Evolutionary conservation across 2,888 invertebrate genomes (phyloP).

Genomic region (Tetragonisca angustula): DNA sequence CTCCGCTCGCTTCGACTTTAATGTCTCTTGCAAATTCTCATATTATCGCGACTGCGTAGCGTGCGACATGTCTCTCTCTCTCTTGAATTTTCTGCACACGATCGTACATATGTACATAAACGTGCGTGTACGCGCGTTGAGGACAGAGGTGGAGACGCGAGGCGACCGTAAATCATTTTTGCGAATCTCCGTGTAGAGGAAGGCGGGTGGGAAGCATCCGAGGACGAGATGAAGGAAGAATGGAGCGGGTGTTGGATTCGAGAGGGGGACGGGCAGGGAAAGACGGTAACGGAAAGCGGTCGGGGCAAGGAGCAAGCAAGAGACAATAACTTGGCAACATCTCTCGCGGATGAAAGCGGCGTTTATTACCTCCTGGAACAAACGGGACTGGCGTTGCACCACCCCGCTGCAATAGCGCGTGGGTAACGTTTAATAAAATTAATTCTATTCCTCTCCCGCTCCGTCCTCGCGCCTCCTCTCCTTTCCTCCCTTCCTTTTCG

Average conservation of each 20-base stretch:
- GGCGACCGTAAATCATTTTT: constrained; percentile 72
- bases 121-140: neutral
- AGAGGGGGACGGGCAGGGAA: neutral
- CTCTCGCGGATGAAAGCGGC: constrained; percentile 72
- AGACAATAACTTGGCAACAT: constrained; percentile 72
- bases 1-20: constrained; percentile 13
- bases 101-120: neutral
- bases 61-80: constrained; percentile 26
- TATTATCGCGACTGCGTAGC: constrained; percentile 59
- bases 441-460: constrained; percentile 53
- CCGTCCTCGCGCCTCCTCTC: neutral
- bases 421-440: constrained; percentile 71
- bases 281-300: constrained; percentile 17
- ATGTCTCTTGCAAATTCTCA: constrained; percentile 52
- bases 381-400: constrained; percentile 59
- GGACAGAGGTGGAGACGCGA: constrained; percentile 34
- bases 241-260: constrained; percentile 4
- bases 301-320: constrained; percentile 14
- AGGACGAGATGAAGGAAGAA: constrained; percentile 49
- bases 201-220: constrained; percentile 47
- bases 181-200: constrained; percentile 60
- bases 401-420: constrained; percentile 60
- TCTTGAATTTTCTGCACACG: neutral
- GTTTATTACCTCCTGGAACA: constrained; percentile 72
- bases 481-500: neutral